Base-by-base conservation (phyloP, 2,113 vertebrate genomes). In the Pampusana beccarii region DNA sequence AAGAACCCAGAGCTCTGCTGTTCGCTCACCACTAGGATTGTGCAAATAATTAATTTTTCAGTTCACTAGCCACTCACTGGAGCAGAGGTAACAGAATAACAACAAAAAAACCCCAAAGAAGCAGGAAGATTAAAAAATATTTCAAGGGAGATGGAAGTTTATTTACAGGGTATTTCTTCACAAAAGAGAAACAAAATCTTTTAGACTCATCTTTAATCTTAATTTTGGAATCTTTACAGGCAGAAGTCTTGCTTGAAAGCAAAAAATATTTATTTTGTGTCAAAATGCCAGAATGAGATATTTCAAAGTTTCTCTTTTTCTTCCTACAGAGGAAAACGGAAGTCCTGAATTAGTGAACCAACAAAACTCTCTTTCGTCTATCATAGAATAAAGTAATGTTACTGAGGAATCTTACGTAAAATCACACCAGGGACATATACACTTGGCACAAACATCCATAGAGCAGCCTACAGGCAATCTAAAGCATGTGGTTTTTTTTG, bases 11-110 rank as follows among this genome's bases (percentile, higher is more conserved):
- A 69, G 6, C 3, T 11, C 42, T 79, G 24, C n/a, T 86, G 28
- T 42, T 84, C 66, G 58, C 18, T 95, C 50, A 83, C 25, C 31
- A 13, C 13, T 82, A 69, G 3, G 12, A 19, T 17, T 93, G 38
- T 80, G 58, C 38, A 93, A 92, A 87, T 71, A 95, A 86, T 85
- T 94, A 95, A 67, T 79, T 92, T 90, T 90, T 88, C 86, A 82
- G 61, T 93, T 95, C 70, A 85, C 46, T 88, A 78, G 38, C 25
- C 58, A 60, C 42, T 1, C 25, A 82, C 42, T 20, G 65, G 29
- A 73, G 20, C 18, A 70, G 3, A 21, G 26, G 29, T 58, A 90
- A 73, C 14, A 75, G 14, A 3, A n/a, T 80, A 72, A 40, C 26
- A 64, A 34, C 33, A 34, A 21, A 33, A 19, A 19, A 48, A 53